Evolutionary conservation across 2,888 invertebrate genomes (phyloP).

Genomic region (Ornithoptera alexandrae): DNA sequence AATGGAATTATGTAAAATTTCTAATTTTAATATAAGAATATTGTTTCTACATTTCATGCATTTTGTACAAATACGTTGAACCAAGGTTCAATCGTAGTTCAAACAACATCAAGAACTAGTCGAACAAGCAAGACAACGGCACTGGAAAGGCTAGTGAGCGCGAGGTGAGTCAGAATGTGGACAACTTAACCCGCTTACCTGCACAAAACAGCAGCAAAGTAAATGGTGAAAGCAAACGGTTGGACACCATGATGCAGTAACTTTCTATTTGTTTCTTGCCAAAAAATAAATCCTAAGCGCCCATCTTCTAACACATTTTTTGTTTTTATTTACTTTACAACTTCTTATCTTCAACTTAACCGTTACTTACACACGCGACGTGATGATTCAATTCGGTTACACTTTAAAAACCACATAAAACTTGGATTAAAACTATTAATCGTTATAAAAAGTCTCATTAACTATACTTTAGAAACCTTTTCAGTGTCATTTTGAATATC

Average conservation of each 20-base stretch:
- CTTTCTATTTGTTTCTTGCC: constrained; percentile 62
- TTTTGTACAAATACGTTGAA: neutral
- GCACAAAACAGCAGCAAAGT: constrained; percentile 72
- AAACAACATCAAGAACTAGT: constrained; percentile 23
- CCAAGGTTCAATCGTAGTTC: neutral
- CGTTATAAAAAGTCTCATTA: constrained; percentile 12
- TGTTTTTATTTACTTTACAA: constrained; percentile 43
- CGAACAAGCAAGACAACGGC: constrained; percentile 11
- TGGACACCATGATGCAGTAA: constrained; percentile 63
- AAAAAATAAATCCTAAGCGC: constrained; percentile 60
- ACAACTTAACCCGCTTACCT: constrained; percentile 67
- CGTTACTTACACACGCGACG: constrained; percentile 54
- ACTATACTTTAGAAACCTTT: constrained; percentile 29
- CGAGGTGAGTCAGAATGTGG: constrained; percentile 67
- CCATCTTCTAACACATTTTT: constrained; percentile 59
- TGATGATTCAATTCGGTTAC: constrained; percentile 36
- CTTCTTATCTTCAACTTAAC: constrained; percentile 61
- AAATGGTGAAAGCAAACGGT: constrained; percentile 72
- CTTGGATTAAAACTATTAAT: constrained; percentile 2
- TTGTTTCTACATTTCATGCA: neutral
- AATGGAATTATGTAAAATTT: no score
- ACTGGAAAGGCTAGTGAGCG: constrained; percentile 39
- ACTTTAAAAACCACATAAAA: constrained; percentile 25
- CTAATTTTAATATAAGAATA: no score
- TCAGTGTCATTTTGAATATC: constrained; percentile 56